Conservation (phyloP, 2,797 vertebrate species). For the Lerista edwardsae region DNA sequence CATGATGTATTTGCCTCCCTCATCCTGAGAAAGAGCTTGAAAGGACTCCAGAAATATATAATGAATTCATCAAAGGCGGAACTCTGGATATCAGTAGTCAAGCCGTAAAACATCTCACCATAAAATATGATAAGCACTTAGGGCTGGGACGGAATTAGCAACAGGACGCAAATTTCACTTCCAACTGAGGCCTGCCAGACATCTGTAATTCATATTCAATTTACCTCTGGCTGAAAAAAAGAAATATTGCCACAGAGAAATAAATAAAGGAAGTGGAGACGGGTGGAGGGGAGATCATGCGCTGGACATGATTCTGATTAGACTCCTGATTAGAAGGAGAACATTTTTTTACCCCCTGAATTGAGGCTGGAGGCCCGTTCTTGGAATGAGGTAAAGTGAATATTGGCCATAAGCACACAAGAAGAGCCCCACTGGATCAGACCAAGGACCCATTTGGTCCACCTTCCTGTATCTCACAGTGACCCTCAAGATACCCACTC, state of each 20-base stretch:
- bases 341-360: neutral
- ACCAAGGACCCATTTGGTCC: too few relatives aligned
- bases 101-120: slow-evolving; percentile 42
- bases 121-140: slow-evolving; percentile 57
- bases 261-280: neutral
- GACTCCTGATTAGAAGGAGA: neutral
- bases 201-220: slow-evolving; percentile 46
- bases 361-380: neutral
- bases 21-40: slow-evolving; percentile 3
- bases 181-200: slow-evolving; percentile 16
- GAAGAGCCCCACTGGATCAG: too few relatives aligned
- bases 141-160: slow-evolving; percentile 45
- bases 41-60: neutral
- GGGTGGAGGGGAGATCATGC: neutral
- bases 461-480: too few relatives aligned
- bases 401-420: too few relatives aligned
- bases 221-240: slow-evolving; percentile 18
- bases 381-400: neutral
- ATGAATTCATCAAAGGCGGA: slow-evolving; percentile 27
- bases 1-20: slow-evolving; percentile 36
- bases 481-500: too few relatives aligned
- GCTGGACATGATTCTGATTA: too few relatives aligned
- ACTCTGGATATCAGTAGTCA: slow-evolving; percentile 40
- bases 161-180: slow-evolving; percentile 44
- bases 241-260: slow-evolving; percentile 15